phyloP scores from a whole-genome alignment of 2,797 vertebrate genomes.

The Siniperca undulata region DNA sequence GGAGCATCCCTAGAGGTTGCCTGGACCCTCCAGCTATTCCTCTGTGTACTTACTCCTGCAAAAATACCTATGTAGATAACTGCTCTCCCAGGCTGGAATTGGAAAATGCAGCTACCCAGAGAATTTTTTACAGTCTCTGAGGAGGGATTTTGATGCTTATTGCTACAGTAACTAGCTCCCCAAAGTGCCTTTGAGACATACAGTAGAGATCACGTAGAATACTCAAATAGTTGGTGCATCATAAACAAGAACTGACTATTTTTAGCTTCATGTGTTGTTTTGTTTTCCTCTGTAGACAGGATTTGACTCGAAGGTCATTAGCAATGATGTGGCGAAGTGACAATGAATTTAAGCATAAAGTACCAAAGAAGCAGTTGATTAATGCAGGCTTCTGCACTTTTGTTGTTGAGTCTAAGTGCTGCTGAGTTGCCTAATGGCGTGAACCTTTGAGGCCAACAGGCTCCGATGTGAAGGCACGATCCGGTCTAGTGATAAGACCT shows the following conservation, averaged over 20 bases:
- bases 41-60: conserved; percentile 40
- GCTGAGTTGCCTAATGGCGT: conserved; percentile 18
- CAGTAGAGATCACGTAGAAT: conserved; percentile 13
- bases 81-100: conserved; percentile 31
- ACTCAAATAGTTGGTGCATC: conserved; percentile 6
- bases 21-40: conserved; percentile 42
- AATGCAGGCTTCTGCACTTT: conserved; percentile 28
- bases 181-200: conserved; percentile 35
- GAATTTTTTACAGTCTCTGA: conserved; percentile 49
- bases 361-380: conserved; percentile 14
- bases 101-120: conserved; percentile 22
- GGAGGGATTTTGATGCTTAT: conserved; percentile 45
- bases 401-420: conserved; percentile 32
- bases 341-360: background rate
- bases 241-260: conserved; percentile 37
- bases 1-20: conserved; percentile 42
- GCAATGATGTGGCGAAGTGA: background rate
- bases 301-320: conserved; percentile 19
- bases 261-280: conserved; percentile 32
- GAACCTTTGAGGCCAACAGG: conserved; percentile 5
- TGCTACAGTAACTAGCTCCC: conserved; percentile 44
- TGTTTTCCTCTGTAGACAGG: conserved; percentile 18
- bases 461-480: conserved; percentile 21
- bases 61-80: conserved; percentile 30
- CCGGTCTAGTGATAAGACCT: background rate